A percentile compares a stretch with the other conserved stretches of the same genome.
These are phyloP conservation scores for Eristalis intricaria DNA, from an alignment of 2,888 invertebrate genomes.

Conservation along the genomic window DNA sequence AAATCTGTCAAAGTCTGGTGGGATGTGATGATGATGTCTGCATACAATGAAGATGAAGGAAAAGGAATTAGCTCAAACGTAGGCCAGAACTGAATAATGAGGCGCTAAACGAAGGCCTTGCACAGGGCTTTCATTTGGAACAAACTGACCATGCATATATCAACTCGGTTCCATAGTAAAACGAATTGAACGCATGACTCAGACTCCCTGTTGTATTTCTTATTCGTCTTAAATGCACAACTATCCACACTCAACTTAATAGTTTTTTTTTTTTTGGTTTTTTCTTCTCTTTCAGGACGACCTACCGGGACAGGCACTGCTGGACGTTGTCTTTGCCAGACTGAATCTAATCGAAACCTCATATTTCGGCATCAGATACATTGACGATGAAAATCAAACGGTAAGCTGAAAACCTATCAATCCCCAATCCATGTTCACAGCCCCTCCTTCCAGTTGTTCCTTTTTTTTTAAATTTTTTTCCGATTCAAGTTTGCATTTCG, in stretches of 20 bases:
- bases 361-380: slow-evolving; percentile 96
- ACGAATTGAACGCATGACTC: not conserved
- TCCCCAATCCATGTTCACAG: not conserved
- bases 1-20: no score
- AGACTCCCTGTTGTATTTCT: not conserved
- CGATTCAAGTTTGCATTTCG: not conserved
- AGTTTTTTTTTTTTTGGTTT: slow-evolving; percentile 46
- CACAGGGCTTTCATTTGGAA: no score
- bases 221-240: not conserved
- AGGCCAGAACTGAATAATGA: no score
- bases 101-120: no score
- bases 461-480: not conserved
- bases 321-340: slow-evolving; percentile 96
- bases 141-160: no score
- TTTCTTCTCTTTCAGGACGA: slow-evolving; percentile 88
- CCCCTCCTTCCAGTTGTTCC: not conserved
- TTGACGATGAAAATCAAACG: slow-evolving; percentile 96
- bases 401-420: slow-evolving; percentile 83
- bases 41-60: no score
- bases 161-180: no score
- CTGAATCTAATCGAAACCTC: slow-evolving; percentile 97
- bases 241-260: not conserved
- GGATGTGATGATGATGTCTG: no score
- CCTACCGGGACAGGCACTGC: slow-evolving; percentile 92
- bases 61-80: no score